Evolutionary conservation across 2,888 invertebrate species (phyloP).

Genomic region (Sarcophaga subvicina): DNA sequence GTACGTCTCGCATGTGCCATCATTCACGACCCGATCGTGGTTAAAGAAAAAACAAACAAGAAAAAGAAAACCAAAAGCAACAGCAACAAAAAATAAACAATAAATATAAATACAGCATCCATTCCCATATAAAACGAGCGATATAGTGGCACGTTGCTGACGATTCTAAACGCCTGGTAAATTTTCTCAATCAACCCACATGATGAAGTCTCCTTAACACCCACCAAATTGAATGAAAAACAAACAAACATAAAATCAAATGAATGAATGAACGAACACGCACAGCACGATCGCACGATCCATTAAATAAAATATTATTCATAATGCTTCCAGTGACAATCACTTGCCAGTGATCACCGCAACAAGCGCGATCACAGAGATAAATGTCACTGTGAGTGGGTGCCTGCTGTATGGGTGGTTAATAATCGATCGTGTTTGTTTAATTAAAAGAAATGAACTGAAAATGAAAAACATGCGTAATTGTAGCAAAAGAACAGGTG

Average conservation of each 20-base stretch:
- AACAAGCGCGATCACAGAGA: neutral
- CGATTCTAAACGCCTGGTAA: slow-evolving; percentile 44
- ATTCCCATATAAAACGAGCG: slow-evolving; percentile 18
- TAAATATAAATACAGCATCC: slow-evolving; percentile 43
- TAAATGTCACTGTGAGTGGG: slow-evolving; percentile 22
- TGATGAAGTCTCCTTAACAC: slow-evolving; percentile 47
- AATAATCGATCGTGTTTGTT: neutral
- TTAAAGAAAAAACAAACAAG: neutral
- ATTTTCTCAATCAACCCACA: slow-evolving; percentile 52
- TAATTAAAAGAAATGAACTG: slow-evolving; percentile 16
- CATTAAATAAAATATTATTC: neutral
- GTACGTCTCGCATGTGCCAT: neutral
- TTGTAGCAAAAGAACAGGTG: slow-evolving; percentile 68
- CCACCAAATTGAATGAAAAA: slow-evolving; percentile 12
- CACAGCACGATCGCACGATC: neutral
- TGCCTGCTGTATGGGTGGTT: neutral
- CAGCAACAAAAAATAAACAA: slow-evolving; percentile 22
- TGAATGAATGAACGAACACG: neutral
- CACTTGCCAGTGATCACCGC: neutral
- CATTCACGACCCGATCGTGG: neutral
- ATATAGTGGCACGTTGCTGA: slow-evolving; percentile 4
- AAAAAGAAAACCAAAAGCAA: slow-evolving; percentile 30
- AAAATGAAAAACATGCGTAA: slow-evolving; percentile 68
- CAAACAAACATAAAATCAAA: neutral
- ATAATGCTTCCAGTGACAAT: slow-evolving; percentile 8